phyloP scores from a whole-genome alignment of 2,797 vertebrate species.

The Stomatorhinus walkeri region DNA sequence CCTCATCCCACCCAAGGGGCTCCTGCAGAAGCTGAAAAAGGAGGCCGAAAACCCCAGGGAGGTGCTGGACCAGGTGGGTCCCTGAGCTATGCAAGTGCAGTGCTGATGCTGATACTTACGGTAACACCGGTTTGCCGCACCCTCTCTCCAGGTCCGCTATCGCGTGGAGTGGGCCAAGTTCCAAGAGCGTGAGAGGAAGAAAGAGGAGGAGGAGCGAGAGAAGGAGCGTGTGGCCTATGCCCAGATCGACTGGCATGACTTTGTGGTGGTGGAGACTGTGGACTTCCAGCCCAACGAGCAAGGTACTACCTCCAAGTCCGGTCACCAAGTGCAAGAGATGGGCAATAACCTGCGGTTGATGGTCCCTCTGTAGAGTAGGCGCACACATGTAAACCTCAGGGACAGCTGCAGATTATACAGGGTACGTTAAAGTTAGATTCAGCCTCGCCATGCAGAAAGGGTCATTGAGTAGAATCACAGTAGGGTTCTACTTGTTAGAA shows the following conservation, averaged over 20 bases:
- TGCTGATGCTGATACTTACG: neutral
- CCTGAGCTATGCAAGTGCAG: neutral
- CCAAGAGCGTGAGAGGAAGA: constrained; percentile 94
- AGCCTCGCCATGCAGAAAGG: neutral
- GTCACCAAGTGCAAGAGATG: neutral
- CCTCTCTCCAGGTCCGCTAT: constrained; percentile 74
- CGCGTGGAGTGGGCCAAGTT: constrained; percentile 98
- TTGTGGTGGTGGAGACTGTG: constrained; percentile 95
- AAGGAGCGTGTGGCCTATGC: constrained; percentile 94
- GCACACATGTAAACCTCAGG: neutral
- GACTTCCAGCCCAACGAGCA: constrained; percentile 97
- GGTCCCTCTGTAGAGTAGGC: neutral
- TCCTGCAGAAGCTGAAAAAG: constrained; percentile 84
- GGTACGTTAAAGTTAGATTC: neutral
- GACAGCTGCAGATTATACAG: neutral
- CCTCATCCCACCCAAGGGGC: constrained; percentile 91
- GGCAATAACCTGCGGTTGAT: neutral
- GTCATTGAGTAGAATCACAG: neutral
- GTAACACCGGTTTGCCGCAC: too few species aligned
- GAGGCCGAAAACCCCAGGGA: constrained; percentile 91
- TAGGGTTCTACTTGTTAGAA: neutral
- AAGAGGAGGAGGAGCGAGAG: constrained; percentile 95
- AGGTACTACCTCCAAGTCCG: constrained; percentile 54
- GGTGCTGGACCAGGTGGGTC: constrained; percentile 89
- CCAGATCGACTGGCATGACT: constrained; percentile 98